Conservation (phyloP, 1,140 invertebrate genomes). For the Bilobella aurantiaca region DNA sequence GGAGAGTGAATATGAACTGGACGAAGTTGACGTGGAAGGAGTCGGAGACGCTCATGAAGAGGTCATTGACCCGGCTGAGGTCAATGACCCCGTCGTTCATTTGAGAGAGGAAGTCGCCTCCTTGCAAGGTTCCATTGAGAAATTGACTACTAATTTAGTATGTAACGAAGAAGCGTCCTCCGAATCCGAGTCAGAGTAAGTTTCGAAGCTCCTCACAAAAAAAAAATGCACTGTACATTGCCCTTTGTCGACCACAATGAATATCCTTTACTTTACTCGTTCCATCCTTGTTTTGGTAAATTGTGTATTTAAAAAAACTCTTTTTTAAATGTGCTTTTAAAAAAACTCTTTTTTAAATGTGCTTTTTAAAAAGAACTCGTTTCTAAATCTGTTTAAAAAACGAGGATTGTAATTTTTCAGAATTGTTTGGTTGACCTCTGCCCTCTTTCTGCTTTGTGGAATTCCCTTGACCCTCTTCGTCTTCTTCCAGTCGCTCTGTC, state of each 20-base stretch:
- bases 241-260: background rate
- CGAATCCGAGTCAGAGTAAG: background rate
- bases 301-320: too few relatives aligned
- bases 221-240: conserved; percentile 4
- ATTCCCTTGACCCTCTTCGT: conserved; percentile 22
- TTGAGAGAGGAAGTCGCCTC: conserved; percentile 21
- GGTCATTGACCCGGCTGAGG: background rate
- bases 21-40: conserved; percentile 17
- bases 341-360: too few relatives aligned
- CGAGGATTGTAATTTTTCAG: background rate
- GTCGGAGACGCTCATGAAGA: background rate
- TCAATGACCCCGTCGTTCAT: background rate
- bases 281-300: too few relatives aligned
- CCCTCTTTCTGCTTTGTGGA: conserved; percentile 24
- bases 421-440: conserved; percentile 15
- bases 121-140: conserved; percentile 28
- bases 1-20: conserved; percentile 12
- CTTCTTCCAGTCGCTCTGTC: conserved; percentile 24
- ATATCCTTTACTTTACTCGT: too few relatives aligned
- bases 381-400: too few relatives aligned
- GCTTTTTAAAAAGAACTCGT: too few relatives aligned
- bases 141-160: conserved; percentile 10
- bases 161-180: background rate
- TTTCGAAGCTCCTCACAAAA: background rate
- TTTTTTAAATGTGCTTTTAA: too few relatives aligned